phyloP scores from a whole-genome alignment of 2,113 vertebrate genomes.

The Ptilonorhynchus violaceus region DNA sequence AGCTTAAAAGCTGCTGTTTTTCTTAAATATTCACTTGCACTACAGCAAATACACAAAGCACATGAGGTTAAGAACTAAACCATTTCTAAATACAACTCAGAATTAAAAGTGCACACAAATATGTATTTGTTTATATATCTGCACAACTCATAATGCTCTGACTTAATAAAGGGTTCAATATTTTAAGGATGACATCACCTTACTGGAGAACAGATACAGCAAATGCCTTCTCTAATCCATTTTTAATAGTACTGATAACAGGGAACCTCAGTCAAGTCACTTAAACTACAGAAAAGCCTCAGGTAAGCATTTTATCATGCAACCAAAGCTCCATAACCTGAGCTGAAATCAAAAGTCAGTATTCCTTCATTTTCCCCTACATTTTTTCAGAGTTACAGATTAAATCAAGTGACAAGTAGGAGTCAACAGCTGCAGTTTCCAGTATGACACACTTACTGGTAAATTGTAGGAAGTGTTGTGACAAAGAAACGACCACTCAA shows the following conservation, averaged over 20 bases:
- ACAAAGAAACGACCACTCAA: slow-evolving; percentile 88
- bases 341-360: background rate
- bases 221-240: background rate
- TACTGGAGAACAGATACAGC: background rate
- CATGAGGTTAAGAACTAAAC: background rate
- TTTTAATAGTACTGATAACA: background rate
- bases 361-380: background rate
- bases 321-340: background rate
- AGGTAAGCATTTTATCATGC: background rate
- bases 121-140: background rate
- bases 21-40: background rate
- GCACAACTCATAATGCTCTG: fast-evolving
- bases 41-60: background rate
- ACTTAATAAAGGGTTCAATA: background rate
- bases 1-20: background rate
- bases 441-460: slow-evolving; percentile 75
- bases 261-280: background rate
- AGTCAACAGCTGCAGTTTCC: background rate
- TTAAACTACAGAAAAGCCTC: background rate
- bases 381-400: background rate
- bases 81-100: background rate
- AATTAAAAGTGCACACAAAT: background rate
- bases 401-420: background rate
- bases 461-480: slow-evolving; percentile 83
- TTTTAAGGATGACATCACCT: background rate